Evolutionary conservation across 2,113 vertebrate species (phyloP).

Genomic region (Melanocharis versteri): DNA sequence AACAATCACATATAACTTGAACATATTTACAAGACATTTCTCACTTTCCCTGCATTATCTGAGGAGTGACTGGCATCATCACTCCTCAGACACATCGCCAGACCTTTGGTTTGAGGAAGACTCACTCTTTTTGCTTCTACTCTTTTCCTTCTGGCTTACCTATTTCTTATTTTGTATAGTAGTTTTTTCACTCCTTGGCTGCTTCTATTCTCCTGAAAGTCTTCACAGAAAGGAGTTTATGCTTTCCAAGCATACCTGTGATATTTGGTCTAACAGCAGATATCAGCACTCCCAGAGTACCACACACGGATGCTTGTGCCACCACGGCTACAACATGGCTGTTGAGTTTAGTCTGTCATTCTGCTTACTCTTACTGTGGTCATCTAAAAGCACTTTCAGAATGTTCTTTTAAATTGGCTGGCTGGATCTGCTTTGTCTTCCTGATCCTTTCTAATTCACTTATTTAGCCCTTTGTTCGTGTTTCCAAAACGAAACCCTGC

Average conservation of each 20-base stretch:
- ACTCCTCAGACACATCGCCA: not conserved
- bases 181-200: not conserved
- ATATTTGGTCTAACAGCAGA: not conserved
- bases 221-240: not conserved
- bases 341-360: not conserved
- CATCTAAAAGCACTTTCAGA: not conserved
- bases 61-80: not conserved
- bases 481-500: not conserved
- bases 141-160: not conserved
- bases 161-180: not conserved
- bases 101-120: not conserved
- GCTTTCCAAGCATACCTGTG: not conserved
- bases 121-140: not conserved
- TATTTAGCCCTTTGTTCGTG: not conserved
- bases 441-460: not conserved
- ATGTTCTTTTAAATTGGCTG: not conserved
- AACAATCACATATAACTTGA: not conserved
- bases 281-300: not conserved
- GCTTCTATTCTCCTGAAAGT: not conserved
- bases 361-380: not conserved
- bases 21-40: not conserved
- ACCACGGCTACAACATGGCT: not conserved
- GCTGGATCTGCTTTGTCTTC: not conserved
- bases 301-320: not conserved
- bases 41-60: not conserved